Evolutionary conservation across 2,113 vertebrate genomes (phyloP), one percentile per base, ranked within the genome.

Genomic region (Lota lota): DNA sequence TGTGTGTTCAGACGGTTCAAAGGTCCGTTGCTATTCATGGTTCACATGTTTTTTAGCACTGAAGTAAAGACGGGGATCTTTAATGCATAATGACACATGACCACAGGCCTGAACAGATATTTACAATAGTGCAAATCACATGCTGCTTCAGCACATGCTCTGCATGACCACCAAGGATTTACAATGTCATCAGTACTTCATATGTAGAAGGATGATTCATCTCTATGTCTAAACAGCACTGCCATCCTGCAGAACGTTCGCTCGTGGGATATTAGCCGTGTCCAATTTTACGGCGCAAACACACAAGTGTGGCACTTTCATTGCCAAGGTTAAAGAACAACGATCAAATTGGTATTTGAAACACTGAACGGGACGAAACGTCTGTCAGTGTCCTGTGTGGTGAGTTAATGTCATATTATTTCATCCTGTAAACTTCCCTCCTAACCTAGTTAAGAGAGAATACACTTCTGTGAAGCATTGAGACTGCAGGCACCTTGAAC

Each of bases 401-500:
- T 47, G 40, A 47, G 12, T 47, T 10, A 47, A 47, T 47, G 40
- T 47, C 40, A 8, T 47, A 47, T 47, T 47, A 47, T 47, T 47
- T 33, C 28, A 47, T 47, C 40, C 40, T 11, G 40, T 47, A 47
- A 47, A 47, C 8, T 14, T 11, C 40, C 40, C 40, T 14, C 8
- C 12, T 47, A 47, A 47, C 40, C 40, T 47, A 14, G 40, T 47
- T 14, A 47, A 12, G 59, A 79, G 80, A 73, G 63, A 68, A 68
- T 69, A 76, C 20, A 74, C 73, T 77, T 73, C 59, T 2, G 74
- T 63, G 72, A 85, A 79, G 79, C 75, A 40, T 12, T 67, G 61
- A 79, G 77, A 66, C 76, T 72, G 74, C 78, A 83, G 81, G 66
- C 58, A 47, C 68, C 56, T 74, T 82, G 79, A 83, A 78, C 79